These are phyloP conservation scores for Polymixis lichenea DNA, from an alignment of 2,888 invertebrate genomes.

Conservation along the genomic window DNA sequence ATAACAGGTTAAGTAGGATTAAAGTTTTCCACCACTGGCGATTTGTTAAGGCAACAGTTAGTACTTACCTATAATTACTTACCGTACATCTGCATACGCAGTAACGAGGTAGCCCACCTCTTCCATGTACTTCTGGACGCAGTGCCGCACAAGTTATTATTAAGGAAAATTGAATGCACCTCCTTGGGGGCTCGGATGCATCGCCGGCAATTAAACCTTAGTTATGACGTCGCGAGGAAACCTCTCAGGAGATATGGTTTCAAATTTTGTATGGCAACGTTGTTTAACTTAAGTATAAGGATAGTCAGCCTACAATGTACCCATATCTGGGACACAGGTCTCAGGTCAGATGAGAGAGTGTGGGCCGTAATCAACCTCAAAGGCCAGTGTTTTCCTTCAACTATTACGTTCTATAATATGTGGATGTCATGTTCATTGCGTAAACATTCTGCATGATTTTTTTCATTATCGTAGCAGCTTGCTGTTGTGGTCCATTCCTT, in stretches of 20 bases:
- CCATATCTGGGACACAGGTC: too few species aligned
- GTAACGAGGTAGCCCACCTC: slow-evolving; percentile 30
- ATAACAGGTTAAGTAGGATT: too few species aligned
- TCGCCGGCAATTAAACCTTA: slow-evolving; percentile 76
- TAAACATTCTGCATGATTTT: too few species aligned
- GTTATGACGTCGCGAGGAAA: slow-evolving; percentile 74
- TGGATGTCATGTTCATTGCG: too few species aligned
- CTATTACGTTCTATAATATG: too few species aligned
- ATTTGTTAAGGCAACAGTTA: not conserved
- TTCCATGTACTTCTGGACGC: slow-evolving; percentile 31
- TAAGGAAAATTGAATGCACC: slow-evolving; percentile 73
- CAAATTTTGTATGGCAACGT: slow-evolving; percentile 10
- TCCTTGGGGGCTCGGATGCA: slow-evolving; percentile 71
- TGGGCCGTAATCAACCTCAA: too few species aligned
- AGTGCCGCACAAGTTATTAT: slow-evolving; percentile 62
- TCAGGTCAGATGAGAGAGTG: too few species aligned
- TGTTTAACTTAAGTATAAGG: too few species aligned
- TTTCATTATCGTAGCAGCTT: too few species aligned
- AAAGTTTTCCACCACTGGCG: not conserved
- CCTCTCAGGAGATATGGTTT: slow-evolving; percentile 21
- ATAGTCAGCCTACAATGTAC: too few species aligned
- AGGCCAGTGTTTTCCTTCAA: too few species aligned
- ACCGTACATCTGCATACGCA: slow-evolving; percentile 15
- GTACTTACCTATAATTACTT: not conserved
- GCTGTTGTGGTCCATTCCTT: too few species aligned